Evolutionary conservation across 2,113 vertebrate species (phyloP).

Genomic region (Pycnonotus jocosus): DNA sequence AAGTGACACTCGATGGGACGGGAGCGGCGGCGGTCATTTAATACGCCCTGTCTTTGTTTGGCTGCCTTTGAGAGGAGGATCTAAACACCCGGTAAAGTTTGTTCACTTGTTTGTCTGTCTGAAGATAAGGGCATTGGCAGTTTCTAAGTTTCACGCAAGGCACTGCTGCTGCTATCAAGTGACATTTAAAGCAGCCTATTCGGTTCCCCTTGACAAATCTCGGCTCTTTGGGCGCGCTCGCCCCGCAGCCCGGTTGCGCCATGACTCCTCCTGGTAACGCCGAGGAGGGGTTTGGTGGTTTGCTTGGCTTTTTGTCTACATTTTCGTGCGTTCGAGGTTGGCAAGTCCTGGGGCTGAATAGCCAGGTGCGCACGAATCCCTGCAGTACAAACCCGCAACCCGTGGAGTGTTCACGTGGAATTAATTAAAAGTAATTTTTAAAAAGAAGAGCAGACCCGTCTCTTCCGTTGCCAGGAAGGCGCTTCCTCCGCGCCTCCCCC

Average conservation of each 20-base stretch:
- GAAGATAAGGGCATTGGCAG: neutral
- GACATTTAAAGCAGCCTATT: slow-evolving; percentile 1
- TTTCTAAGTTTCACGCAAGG: neutral
- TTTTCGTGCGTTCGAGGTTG: neutral
- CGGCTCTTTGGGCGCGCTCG: neutral
- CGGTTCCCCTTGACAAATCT: neutral
- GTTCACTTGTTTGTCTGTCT: neutral
- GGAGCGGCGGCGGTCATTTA: neutral
- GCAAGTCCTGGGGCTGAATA: neutral
- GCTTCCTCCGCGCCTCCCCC: no score
- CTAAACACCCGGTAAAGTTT: neutral
- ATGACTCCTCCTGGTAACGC: neutral
- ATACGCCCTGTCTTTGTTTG: neutral
- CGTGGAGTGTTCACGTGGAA: neutral
- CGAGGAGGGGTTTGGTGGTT: neutral
- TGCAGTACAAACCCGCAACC: neutral
- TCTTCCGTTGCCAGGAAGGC: neutral
- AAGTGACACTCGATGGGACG: neutral
- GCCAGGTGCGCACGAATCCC: neutral
- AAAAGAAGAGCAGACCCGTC: neutral
- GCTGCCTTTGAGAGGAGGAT: neutral
- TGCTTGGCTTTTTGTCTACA: neutral
- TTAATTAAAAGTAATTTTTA: neutral
- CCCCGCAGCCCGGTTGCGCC: neutral
- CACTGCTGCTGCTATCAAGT: neutral